These are phyloP conservation scores for Tetrapedia diversipes DNA, from an alignment of 2,888 invertebrate genomes.

Conservation along the genomic window DNA sequence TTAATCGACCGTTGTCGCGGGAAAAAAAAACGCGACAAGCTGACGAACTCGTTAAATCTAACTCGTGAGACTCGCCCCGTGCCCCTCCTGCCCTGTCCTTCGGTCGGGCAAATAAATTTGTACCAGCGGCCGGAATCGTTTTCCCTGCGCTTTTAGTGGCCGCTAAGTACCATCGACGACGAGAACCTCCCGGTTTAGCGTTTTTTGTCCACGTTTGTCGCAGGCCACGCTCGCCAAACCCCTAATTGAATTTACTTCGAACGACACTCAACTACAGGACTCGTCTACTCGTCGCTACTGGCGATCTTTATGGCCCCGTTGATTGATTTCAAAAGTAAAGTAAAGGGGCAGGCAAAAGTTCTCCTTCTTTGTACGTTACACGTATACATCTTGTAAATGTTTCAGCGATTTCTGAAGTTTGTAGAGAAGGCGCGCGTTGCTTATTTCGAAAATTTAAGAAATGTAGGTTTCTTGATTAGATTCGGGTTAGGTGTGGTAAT, in stretches of 20 bases:
- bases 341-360: too few species aligned
- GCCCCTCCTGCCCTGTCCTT: too few species aligned
- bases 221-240: slow-evolving; percentile 4
- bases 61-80: slow-evolving; percentile 3
- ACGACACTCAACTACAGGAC: slow-evolving; percentile 6
- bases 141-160: background rate
- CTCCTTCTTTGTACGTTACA: too few species aligned
- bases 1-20: slow-evolving; percentile 51
- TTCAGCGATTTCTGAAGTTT: too few species aligned
- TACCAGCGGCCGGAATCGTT: background rate
- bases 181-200: background rate
- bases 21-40: slow-evolving; percentile 21
- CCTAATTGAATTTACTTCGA: slow-evolving; percentile 30
- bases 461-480: too few species aligned
- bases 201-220: slow-evolving; percentile 14
- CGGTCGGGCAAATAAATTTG: slow-evolving; percentile 14
- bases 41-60: slow-evolving; percentile 44
- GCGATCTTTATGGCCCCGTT: slow-evolving; percentile 16
- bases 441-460: too few species aligned
- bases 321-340: background rate
- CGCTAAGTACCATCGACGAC: slow-evolving; percentile 1
- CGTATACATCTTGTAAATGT: too few species aligned
- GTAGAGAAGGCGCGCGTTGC: too few species aligned
- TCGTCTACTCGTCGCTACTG: slow-evolving; percentile 22
- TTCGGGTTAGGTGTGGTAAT: too few species aligned